Evolutionary conservation across 2,888 invertebrate species (phyloP).

Genomic region (Drosophila ustulata): DNA sequence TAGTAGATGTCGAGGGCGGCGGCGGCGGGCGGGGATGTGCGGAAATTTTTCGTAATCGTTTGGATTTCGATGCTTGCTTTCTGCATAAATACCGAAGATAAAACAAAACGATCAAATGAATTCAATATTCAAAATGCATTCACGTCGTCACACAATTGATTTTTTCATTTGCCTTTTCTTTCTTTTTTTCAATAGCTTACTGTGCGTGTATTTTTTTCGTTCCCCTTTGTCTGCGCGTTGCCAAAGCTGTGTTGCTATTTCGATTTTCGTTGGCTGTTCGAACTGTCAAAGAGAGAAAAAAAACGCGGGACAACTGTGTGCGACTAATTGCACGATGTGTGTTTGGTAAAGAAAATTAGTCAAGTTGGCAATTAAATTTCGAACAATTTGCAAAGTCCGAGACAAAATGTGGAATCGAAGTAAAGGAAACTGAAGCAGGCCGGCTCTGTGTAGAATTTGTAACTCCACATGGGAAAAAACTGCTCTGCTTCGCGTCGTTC

Average conservation of each 20-base stretch:
- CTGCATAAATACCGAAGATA: slow-evolving; percentile 49
- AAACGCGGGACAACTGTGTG: slow-evolving; percentile 26
- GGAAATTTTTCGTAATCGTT: slow-evolving; percentile 69
- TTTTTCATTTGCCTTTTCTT: slow-evolving; percentile 37
- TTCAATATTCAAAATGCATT: slow-evolving; percentile 2
- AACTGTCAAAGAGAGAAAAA: slow-evolving; percentile 41
- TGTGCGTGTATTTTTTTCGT: slow-evolving; percentile 47
- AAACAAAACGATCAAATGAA: slow-evolving; percentile 11
- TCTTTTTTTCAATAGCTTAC: slow-evolving; percentile 45
- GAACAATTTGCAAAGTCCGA: slow-evolving; percentile 48
- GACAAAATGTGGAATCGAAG: slow-evolving; percentile 48
- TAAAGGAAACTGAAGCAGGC: slow-evolving; percentile 57
- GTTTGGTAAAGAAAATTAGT: slow-evolving; percentile 19
- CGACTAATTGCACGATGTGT: slow-evolving; percentile 16
- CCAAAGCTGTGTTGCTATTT: slow-evolving; percentile 56
- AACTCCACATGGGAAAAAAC: slow-evolving; percentile 63
- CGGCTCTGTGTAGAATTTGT: slow-evolving; percentile 52
- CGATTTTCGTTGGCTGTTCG: slow-evolving; percentile 38
- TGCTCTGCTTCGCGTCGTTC: slow-evolving; percentile 49
- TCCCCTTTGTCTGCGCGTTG: slow-evolving; percentile 55
- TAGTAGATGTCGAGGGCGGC: background rate
- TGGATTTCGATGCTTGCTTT: slow-evolving; percentile 42
- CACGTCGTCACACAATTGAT: slow-evolving; percentile 41
- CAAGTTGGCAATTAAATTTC: slow-evolving; percentile 32
- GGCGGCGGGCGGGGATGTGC: slow-evolving; percentile 53